A percentile compares a stretch with the other conserved stretches of the same genome.
Conservation (phyloP, 2,888 invertebrate genomes). For the Leucozona laternaria region DNA sequence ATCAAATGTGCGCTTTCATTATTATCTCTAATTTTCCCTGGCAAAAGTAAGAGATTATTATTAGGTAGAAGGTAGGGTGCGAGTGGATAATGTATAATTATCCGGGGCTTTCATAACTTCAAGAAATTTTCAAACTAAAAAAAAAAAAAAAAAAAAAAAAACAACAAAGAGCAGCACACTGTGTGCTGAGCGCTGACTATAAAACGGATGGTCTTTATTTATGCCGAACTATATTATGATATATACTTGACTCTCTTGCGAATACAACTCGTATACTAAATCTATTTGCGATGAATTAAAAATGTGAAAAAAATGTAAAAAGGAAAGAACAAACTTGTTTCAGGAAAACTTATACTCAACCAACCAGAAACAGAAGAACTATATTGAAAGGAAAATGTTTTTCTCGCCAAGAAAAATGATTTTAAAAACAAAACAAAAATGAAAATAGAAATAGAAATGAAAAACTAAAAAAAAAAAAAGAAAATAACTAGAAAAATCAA, state of each 20-base stretch:
- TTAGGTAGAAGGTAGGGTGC: not conserved
- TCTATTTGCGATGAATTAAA: conserved; percentile 45
- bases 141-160: not conserved
- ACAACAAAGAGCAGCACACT: not conserved
- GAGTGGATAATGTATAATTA: conserved; percentile 29
- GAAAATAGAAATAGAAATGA: no score
- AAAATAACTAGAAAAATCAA: conserved; percentile 16
- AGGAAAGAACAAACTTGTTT: conserved; percentile 26
- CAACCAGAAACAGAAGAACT: conserved; percentile 42
- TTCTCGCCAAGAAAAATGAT: conserved; percentile 21
- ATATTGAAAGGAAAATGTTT: conserved; percentile 46
- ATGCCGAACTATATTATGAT: conserved; percentile 5
- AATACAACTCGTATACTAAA: conserved; percentile 32
- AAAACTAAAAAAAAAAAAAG: not conserved
- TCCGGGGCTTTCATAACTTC: conserved; percentile 27
- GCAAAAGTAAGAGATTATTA: conserved; percentile 10
- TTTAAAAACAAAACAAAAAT: conserved; percentile 13
- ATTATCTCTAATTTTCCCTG: not conserved
- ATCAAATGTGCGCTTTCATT: not conserved
- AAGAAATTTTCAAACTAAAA: not conserved
- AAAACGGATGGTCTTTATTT: not conserved
- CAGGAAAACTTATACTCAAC: conserved; percentile 39
- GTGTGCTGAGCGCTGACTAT: not conserved
- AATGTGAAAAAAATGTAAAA: conserved; percentile 26
- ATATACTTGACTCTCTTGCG: conserved; percentile 13